Evolutionary conservation across 2,113 vertebrate species (phyloP).

Genomic region (Capreolus pygargus): DNA sequence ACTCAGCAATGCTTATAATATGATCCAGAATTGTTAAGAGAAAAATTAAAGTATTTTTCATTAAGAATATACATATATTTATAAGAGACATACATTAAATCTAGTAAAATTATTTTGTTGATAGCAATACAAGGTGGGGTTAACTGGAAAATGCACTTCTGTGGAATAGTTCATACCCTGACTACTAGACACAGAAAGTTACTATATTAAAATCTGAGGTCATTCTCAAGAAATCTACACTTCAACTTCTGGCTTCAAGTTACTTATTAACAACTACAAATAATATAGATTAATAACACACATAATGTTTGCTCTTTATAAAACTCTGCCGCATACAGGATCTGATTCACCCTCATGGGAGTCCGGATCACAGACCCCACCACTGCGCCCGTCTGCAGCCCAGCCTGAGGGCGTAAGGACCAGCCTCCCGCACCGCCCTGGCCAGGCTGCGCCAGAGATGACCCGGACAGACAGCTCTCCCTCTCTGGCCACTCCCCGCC

Average conservation of each 20-base stretch:
- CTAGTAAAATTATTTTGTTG: neutral
- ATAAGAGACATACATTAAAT: neutral
- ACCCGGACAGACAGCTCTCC: neutral
- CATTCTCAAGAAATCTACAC: slow-evolving; percentile 3
- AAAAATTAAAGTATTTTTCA: neutral
- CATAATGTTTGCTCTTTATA: neutral
- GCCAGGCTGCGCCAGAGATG: neutral
- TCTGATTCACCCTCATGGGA: neutral
- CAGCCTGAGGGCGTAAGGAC: neutral
- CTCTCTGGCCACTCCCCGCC: neutral
- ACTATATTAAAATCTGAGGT: neutral
- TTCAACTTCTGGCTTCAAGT: neutral
- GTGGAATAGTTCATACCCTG: neutral
- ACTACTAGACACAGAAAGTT: neutral
- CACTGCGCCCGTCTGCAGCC: neutral
- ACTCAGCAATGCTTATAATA: neutral
- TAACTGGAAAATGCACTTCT: neutral
- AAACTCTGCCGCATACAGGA: neutral
- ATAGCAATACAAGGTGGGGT: neutral
- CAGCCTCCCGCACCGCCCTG: neutral
- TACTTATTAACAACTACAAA: neutral
- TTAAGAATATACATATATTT: neutral
- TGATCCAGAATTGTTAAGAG: neutral
- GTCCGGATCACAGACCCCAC: neutral
- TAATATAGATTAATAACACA: neutral